Percentiles rank a stretch among this genome's conserved stretches.
Evolutionary conservation across 2,113 vertebrate species (phyloP).

Genomic region (Chaetodon trifascialis): DNA sequence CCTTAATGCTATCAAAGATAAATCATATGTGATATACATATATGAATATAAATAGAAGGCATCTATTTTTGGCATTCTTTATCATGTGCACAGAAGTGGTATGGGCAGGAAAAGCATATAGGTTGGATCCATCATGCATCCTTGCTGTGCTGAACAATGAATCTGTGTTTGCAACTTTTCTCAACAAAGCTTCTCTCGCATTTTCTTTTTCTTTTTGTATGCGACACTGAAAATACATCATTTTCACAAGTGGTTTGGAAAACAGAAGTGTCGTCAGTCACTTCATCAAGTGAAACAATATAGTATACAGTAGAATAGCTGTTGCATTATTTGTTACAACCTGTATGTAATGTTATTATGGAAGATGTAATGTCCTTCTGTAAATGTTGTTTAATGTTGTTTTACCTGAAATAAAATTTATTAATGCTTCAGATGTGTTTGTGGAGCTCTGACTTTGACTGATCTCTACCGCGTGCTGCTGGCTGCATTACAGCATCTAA

Average conservation of each 20-base stretch:
- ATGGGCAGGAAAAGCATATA: slow-evolving; percentile 25
- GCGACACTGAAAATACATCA: slow-evolving; percentile 85
- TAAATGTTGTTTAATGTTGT: slow-evolving; percentile 94
- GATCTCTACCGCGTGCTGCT: not conserved
- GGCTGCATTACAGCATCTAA: not conserved
- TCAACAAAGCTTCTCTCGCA: slow-evolving; percentile 76
- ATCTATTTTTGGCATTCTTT: slow-evolving; percentile 76
- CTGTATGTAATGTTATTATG: slow-evolving; percentile 95
- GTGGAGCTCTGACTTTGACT: not conserved
- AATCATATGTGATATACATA: slow-evolving; percentile 65
- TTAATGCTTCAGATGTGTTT: slow-evolving; percentile 73
- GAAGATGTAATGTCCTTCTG: slow-evolving; percentile 96
- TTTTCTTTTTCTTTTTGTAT: slow-evolving; percentile 80
- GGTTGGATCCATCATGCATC: slow-evolving; percentile 69
- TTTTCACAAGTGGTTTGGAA: slow-evolving; percentile 86
- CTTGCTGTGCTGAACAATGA: slow-evolving; percentile 83
- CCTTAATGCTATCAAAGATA: slow-evolving; percentile 78
- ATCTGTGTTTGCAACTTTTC: slow-evolving; percentile 76
- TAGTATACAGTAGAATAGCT: slow-evolving; percentile 89
- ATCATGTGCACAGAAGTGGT: slow-evolving; percentile 47
- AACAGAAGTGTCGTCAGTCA: slow-evolving; percentile 84
- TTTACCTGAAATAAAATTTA: slow-evolving; percentile 96
- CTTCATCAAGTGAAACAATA: slow-evolving; percentile 84
- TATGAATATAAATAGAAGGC: slow-evolving; percentile 55
- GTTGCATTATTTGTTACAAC: slow-evolving; percentile 92